A percentile compares a stretch with the other conserved stretches of the same genome.
These are phyloP conservation scores for Ecliptopera silaceata DNA, from an alignment of 2,888 invertebrate species.

Conservation along the genomic window DNA sequence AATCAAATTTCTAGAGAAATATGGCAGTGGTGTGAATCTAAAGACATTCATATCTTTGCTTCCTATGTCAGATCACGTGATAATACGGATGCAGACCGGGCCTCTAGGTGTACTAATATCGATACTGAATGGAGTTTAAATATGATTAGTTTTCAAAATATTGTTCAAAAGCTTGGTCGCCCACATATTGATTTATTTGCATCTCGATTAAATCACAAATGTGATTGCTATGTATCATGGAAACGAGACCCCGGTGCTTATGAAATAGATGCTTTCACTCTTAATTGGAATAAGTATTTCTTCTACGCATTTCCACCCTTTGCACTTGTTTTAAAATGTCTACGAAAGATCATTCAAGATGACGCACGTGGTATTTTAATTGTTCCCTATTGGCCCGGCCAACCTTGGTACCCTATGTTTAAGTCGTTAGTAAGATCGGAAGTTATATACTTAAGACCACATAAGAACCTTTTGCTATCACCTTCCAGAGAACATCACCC, in stretches of 20 bases:
- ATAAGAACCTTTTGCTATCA: too few species aligned
- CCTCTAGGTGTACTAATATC: too few species aligned
- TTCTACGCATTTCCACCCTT: not conserved
- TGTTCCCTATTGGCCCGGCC: conserved; percentile 2
- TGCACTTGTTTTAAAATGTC: not conserved
- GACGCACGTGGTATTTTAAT: not conserved
- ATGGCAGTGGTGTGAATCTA: not conserved
- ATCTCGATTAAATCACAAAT: not conserved
- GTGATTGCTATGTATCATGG: not conserved
- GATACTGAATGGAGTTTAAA: too few species aligned
- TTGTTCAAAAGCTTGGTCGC: not conserved
- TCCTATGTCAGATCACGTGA: not conserved
- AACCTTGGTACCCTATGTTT: not conserved
- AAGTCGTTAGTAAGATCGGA: too few species aligned
- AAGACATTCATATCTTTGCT: not conserved
- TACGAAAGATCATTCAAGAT: not conserved
- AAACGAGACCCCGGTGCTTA: not conserved
- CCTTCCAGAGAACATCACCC: not conserved
- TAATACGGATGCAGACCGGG: not conserved
- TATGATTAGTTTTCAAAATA: too few species aligned
- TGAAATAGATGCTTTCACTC: not conserved
- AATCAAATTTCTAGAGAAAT: not conserved
- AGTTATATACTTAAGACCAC: too few species aligned
- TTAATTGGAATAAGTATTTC: not conserved
- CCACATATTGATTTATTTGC: not conserved